Evolutionary conservation across 2,113 vertebrate genomes (phyloP).

Genomic region (Nycticorax nycticorax): DNA sequence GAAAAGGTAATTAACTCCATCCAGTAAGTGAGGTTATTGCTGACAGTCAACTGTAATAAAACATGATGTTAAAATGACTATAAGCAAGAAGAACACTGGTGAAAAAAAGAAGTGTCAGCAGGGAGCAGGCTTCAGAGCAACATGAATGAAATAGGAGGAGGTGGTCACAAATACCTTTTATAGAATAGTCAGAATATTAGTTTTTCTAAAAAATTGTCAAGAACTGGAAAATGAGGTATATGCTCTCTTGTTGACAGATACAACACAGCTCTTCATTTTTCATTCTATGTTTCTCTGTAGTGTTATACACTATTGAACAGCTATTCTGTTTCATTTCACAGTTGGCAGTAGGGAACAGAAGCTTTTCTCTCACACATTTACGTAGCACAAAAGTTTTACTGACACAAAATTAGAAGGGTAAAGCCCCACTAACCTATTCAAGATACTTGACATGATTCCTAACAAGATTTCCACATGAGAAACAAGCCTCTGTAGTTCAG

Average conservation of each 20-base stretch:
- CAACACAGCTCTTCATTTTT: neutral
- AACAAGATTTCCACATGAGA: neutral
- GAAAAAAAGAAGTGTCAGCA: neutral
- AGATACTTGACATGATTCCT: neutral
- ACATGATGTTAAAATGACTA: neutral
- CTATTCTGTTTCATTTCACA: neutral
- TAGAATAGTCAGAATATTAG: neutral
- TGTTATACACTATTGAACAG: neutral
- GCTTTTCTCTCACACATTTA: neutral
- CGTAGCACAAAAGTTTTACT: neutral
- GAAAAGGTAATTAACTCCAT: slow-evolving; percentile 52
- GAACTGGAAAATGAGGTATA: neutral
- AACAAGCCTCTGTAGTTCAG: neutral
- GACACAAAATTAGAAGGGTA: neutral
- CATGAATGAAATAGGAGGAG: neutral
- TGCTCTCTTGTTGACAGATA: neutral
- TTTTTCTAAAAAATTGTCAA: neutral
- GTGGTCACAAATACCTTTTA: neutral
- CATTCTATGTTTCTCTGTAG: neutral
- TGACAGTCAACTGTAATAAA: slow-evolving; percentile 20
- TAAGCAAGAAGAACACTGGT: neutral
- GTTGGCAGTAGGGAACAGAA: neutral
- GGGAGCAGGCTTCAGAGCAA: neutral
- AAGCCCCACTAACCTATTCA: neutral
- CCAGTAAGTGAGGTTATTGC: neutral